Evolutionary conservation across 1,140 invertebrate genomes (phyloP).

Genomic region (Colletes gigas): DNA sequence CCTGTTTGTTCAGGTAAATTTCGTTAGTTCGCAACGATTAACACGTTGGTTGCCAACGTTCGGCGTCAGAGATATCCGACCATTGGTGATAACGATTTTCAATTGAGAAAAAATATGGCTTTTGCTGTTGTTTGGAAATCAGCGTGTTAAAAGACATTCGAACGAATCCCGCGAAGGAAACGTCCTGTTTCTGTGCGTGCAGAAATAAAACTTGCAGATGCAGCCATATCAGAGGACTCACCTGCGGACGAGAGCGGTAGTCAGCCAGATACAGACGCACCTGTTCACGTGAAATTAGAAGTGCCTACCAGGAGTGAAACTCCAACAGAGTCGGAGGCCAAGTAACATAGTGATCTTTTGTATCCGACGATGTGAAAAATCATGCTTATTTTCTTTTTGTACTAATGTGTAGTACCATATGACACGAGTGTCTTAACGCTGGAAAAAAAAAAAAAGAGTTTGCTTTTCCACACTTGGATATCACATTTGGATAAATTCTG

Average conservation of each 20-base stretch:
- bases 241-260: slow-evolving; percentile 48
- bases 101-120: too few species aligned
- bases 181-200: too few species aligned
- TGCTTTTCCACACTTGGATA: slow-evolving; percentile 23
- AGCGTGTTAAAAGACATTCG: too few species aligned
- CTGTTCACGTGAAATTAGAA: slow-evolving; percentile 37
- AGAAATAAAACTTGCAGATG: slow-evolving; percentile 37
- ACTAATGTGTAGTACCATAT: slow-evolving; percentile 39
- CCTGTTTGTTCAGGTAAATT: slow-evolving; percentile 73
- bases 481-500: slow-evolving; percentile 34
- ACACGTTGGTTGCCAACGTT: background rate
- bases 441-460: slow-evolving; percentile 18
- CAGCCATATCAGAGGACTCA: slow-evolving; percentile 32
- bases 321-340: slow-evolving; percentile 50
- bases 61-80: too few species aligned
- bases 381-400: slow-evolving; percentile 47
- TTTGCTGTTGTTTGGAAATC: too few species aligned
- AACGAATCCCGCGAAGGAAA: background rate
- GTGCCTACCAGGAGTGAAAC: slow-evolving; percentile 56
- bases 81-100: too few species aligned
- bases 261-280: slow-evolving; percentile 44
- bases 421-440: slow-evolving; percentile 34
- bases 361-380: slow-evolving; percentile 40
- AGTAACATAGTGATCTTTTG: slow-evolving; percentile 58
- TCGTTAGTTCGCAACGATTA: background rate